A percentile compares a stretch with the other conserved stretches of the same genome.
Evolutionary conservation across 1,140 invertebrate genomes (phyloP).

Genomic region (Rhopalosiphum padi): DNA sequence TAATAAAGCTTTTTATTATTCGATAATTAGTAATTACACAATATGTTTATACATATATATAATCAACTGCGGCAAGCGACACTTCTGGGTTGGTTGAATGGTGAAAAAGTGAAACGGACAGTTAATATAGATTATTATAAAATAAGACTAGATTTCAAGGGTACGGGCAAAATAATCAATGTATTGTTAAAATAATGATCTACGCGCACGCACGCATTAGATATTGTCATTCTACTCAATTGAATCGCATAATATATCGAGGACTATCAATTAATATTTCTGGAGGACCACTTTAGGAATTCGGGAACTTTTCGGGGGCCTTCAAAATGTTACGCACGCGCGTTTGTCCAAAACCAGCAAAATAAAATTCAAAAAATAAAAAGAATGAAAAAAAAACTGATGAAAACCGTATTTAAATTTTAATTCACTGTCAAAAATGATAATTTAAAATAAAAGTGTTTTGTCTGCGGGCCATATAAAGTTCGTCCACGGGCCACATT

Average conservation of each 20-base stretch:
- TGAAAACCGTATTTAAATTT: not conserved
- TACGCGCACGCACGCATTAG: not conserved
- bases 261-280: not conserved
- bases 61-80: not conserved
- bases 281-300: not conserved
- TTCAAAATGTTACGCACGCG: not conserved
- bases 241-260: not conserved
- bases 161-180: constrained; percentile 25
- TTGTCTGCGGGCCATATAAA: not conserved
- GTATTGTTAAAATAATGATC: not conserved
- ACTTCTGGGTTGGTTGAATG: not conserved
- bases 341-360: not conserved
- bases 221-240: not conserved
- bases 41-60: not conserved
- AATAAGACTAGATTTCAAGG: not conserved
- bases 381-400: not conserved
- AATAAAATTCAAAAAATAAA: not conserved
- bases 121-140: constrained; percentile 13
- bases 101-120: not conserved
- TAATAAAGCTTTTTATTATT: not conserved
- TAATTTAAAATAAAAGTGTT: not conserved
- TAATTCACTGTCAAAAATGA: not conserved
- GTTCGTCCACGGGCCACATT: not conserved
- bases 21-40: not conserved
- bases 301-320: not conserved